These are phyloP conservation scores for Brassicogethes aeneus DNA, from an alignment of 2,888 invertebrate species.

Conservation along the genomic window DNA sequence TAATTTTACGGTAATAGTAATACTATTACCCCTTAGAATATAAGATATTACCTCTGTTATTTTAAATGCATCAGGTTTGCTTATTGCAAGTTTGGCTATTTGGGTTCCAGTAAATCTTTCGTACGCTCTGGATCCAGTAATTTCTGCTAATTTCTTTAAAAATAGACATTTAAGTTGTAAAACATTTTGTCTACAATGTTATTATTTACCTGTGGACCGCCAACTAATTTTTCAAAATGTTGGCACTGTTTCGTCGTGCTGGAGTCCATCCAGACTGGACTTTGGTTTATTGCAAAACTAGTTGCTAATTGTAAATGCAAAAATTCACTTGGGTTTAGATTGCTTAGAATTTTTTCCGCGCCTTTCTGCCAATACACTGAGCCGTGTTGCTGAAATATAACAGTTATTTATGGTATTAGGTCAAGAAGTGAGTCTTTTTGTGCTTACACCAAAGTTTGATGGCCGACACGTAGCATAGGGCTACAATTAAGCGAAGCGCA, in stretches of 20 bases:
- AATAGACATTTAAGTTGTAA: conserved; percentile 6
- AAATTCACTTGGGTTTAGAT: conserved; percentile 63
- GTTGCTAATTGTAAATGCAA: conserved; percentile 75
- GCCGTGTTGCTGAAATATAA: conserved; percentile 89
- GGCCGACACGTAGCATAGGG: too few relatives aligned
- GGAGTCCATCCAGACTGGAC: conserved; percentile 97
- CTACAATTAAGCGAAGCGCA: too few relatives aligned
- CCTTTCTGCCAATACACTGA: conserved; percentile 90
- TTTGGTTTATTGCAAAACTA: conserved; percentile 66
- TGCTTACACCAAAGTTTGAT: too few relatives aligned
- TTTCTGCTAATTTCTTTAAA: conserved; percentile 60
- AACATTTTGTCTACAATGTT: background rate
- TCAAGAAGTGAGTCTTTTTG: too few relatives aligned
- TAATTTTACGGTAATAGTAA: background rate
- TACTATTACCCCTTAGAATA: too few relatives aligned
- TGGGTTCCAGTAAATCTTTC: conserved; percentile 91
- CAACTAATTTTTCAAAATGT: conserved; percentile 71
- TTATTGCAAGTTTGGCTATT: conserved; percentile 79
- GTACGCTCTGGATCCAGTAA: conserved; percentile 81
- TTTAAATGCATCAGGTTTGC: conserved; percentile 58
- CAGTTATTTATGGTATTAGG: too few relatives aligned
- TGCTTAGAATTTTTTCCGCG: conserved; percentile 53
- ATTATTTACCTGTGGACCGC: conserved; percentile 50
- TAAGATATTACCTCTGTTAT: conserved; percentile 57
- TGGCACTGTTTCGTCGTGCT: conserved; percentile 69